These are phyloP conservation scores for Hirudinaria manillensis DNA, from an alignment of 2,888 invertebrate genomes.

Conservation along the genomic window DNA sequence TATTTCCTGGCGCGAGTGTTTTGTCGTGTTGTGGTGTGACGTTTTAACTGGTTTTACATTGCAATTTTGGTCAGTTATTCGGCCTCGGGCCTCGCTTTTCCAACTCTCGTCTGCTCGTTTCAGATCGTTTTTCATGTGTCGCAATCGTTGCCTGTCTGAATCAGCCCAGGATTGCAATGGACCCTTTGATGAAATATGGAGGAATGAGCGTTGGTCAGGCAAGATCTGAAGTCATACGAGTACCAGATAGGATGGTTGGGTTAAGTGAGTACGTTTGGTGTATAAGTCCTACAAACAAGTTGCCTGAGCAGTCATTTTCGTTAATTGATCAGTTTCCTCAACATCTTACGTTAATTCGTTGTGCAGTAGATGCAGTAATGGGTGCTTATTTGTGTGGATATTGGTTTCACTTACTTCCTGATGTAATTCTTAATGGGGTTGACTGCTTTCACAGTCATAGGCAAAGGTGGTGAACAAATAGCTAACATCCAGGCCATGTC, in stretches of 20 bases:
- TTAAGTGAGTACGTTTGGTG: constrained; percentile 65
- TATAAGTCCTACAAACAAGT: not conserved
- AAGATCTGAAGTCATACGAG: constrained; percentile 57
- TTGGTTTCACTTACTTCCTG: no score
- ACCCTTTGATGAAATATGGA: constrained; percentile 16
- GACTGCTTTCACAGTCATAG: constrained; percentile 68
- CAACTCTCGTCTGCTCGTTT: not conserved
- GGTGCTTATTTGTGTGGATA: no score
- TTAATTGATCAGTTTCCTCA: no score
- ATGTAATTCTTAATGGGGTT: no score
- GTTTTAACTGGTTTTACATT: no score
- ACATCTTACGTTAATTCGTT: no score
- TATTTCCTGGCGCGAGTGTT: no score
- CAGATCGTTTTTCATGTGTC: constrained; percentile 2
- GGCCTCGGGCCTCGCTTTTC: not conserved
- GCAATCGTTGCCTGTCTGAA: constrained; percentile 4
- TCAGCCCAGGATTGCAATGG: constrained; percentile 8
- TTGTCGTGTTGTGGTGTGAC: no score
- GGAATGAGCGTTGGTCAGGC: constrained; percentile 1
- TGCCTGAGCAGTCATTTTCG: no score
- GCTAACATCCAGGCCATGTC: constrained; percentile 86
- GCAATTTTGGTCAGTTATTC: no score
- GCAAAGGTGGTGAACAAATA: constrained; percentile 92
- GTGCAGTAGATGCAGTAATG: no score
- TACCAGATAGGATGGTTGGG: constrained; percentile 93